Evolutionary conservation across 2,113 vertebrate species (phyloP).

Genomic region (Thalassoma bifasciatum): DNA sequence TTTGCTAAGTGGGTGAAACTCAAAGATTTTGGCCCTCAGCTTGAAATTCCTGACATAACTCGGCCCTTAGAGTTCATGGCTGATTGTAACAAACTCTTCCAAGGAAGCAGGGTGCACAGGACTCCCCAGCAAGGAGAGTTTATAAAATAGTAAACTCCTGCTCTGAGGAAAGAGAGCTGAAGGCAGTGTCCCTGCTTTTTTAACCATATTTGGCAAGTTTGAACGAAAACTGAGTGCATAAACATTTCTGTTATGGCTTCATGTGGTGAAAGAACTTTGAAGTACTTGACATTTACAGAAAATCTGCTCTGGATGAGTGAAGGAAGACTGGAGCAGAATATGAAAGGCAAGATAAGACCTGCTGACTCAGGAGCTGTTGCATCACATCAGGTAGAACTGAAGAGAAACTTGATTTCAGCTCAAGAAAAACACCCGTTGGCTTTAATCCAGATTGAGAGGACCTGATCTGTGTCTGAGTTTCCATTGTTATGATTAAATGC

Average conservation of each 20-base stretch:
- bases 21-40: too few species aligned
- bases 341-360: not conserved
- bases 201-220: constrained; percentile 2
- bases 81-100: not conserved
- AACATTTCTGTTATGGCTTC: not conserved
- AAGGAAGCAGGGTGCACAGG: too few species aligned
- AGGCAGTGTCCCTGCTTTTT: not conserved
- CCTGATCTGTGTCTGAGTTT: not conserved
- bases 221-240: not conserved
- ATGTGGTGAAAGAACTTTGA: not conserved
- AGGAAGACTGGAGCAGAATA: not conserved
- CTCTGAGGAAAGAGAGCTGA: not conserved
- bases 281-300: too few species aligned
- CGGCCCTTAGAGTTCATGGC: too few species aligned
- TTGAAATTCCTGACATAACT: too few species aligned
- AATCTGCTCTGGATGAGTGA: not conserved
- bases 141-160: not conserved
- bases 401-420: not conserved
- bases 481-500: not conserved
- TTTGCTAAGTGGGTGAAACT: too few species aligned
- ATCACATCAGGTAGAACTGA: not conserved
- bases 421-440: not conserved
- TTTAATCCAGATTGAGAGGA: too few species aligned
- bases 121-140: not conserved
- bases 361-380: not conserved